These are phyloP conservation scores for Phorcus lineatus DNA, from an alignment of 2,888 invertebrate species.

Conservation along the genomic window DNA sequence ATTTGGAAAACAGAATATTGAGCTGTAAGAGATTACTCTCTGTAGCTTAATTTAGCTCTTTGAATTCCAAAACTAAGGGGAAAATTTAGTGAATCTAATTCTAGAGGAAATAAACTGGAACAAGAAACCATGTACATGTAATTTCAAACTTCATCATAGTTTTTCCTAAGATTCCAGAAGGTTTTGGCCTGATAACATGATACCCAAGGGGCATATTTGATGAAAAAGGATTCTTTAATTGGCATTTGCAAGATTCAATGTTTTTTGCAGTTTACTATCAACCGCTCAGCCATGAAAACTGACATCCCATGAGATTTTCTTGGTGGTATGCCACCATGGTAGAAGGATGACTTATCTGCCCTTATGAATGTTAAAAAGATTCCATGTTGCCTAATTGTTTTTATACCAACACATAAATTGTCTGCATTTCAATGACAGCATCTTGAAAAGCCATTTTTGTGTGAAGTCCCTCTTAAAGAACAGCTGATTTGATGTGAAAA, in stretches of 20 bases:
- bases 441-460: background rate
- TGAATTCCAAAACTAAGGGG: no score
- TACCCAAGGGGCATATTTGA: no score
- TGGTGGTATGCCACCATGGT: background rate
- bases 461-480: background rate
- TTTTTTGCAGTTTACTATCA: background rate
- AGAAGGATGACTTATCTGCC: background rate
- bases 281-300: background rate
- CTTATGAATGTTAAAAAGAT: background rate
- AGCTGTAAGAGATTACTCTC: no score
- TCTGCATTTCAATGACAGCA: background rate
- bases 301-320: background rate
- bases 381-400: background rate
- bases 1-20: no score
- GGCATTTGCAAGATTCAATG: background rate
- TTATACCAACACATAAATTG: background rate
- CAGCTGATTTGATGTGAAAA: no score
- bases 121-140: no score
- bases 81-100: no score
- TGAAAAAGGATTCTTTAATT: background rate
- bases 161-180: no score
- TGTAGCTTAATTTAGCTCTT: no score
- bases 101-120: no score
- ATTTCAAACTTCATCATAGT: no score
- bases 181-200: no score